These are phyloP conservation scores for Diabrotica virgifera DNA, from an alignment of 1,140 invertebrate species.

Conservation along the genomic window DNA sequence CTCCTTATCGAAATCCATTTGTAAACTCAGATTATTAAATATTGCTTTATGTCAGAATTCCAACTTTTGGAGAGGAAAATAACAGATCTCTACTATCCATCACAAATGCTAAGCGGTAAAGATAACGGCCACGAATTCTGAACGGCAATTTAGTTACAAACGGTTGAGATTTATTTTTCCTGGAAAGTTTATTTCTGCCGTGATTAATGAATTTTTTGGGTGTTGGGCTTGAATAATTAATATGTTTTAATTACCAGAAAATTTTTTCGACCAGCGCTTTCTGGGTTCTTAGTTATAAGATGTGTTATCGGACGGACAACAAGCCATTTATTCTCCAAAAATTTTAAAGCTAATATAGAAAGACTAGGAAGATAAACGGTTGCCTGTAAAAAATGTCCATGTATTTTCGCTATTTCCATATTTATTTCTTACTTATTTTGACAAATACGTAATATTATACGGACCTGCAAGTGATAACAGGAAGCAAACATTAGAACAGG, in stretches of 20 bases:
- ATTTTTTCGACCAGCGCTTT: neutral
- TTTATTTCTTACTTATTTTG: no score
- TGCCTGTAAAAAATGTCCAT: no score
- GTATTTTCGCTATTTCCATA: no score
- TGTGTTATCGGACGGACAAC: no score
- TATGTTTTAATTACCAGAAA: constrained; percentile 3
- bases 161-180: neutral
- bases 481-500: no score
- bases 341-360: no score
- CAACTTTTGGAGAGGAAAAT: constrained; percentile 22
- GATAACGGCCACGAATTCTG: constrained; percentile 18
- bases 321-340: no score
- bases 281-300: no score
- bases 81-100: constrained; percentile 23
- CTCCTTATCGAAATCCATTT: constrained; percentile 26
- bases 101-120: constrained; percentile 19
- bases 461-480: no score
- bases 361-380: no score
- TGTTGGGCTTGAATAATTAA: constrained; percentile 2
- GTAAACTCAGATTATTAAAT: constrained; percentile 38
- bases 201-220: constrained; percentile 3
- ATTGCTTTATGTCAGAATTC: constrained; percentile 29
- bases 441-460: no score
- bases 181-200: neutral
- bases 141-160: constrained; percentile 15